Conservation (phyloP, 2,113 vertebrate species). For the Chrysemys picta region DNA sequence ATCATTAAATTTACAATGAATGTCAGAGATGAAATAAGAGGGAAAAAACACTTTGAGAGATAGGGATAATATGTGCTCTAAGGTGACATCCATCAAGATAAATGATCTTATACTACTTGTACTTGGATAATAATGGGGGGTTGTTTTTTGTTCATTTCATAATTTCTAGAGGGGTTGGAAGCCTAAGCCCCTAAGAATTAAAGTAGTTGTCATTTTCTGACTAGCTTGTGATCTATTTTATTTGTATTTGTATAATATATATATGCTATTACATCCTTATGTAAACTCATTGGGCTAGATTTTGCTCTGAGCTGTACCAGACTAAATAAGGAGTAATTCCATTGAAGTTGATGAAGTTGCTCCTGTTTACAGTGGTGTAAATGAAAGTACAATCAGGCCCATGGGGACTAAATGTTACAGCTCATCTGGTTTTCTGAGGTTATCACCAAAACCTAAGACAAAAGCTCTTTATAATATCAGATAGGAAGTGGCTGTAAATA, state of each 20-base stretch:
- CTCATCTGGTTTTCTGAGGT: constrained; percentile 54
- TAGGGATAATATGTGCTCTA: constrained; percentile 88
- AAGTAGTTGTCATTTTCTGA: constrained; percentile 77
- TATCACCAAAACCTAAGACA: neutral
- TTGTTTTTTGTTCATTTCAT: constrained; percentile 82
- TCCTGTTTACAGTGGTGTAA: neutral
- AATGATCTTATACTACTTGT: constrained; percentile 85
- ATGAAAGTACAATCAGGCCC: neutral
- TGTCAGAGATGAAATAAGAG: constrained; percentile 89
- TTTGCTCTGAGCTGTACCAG: neutral
- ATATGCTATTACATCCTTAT: constrained; percentile 72
- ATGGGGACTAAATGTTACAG: constrained; percentile 34
- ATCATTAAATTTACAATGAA: constrained; percentile 91
- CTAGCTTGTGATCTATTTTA: constrained; percentile 75
- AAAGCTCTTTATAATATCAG: neutral
- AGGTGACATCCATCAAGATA: constrained; percentile 89
- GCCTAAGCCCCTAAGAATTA: constrained; percentile 77
- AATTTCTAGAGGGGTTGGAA: constrained; percentile 80
- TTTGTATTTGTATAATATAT: constrained; percentile 81
- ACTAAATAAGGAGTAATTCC: neutral
- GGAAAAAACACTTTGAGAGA: constrained; percentile 87
- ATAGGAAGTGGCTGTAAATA: neutral
- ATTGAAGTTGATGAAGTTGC: neutral
- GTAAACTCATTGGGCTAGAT: constrained; percentile 48
- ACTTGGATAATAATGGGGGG: constrained; percentile 83